Evolutionary conservation across 1,140 invertebrate genomes (phyloP), one percentile per base, ranked within the genome.

Genomic region (Leptestheria dahalacensis): DNA sequence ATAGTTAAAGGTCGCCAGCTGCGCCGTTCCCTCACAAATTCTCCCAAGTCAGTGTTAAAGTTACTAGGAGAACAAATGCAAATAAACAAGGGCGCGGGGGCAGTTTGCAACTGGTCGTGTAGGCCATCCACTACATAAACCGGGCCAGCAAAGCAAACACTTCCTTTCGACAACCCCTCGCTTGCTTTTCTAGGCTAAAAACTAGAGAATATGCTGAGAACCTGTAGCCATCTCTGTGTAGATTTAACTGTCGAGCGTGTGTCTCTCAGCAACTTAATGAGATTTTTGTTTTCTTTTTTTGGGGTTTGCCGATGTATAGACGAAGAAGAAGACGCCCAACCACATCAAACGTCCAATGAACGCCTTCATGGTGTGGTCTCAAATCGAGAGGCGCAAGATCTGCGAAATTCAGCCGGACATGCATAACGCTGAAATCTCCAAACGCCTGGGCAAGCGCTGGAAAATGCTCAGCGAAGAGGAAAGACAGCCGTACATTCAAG

Each of bases 311-410:
- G 26, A 48, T 25, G 64, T 47, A 58, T 53, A 92, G 89, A 92
- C 88, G 4, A 93, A 93, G 75, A 93, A 94, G 76, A 91, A 93
- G 75, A 90, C 87, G 67, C 88, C 88, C 33, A 91, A 91, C 69
- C 92, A 96, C 78, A 91, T 96, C 70, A 96, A 96, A 72, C 78
- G 92, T 66, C 92, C 92, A 10, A 97, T 97, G 92, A 97, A 97
- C 72, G 91, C 92, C 49, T 97, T 97, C 74, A 97, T 97, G 93
- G 93, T 97, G 1, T 97, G 91, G 91, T 90, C 86, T 50, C 91
- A 95, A 73, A 91, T 94, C 64, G 88, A 96, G 68, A 79, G 92
- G 53, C 82, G 88, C 66, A 91, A 93, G 78, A 96, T 97, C 55
- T 93, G 90, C 72, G 87, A 93, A 70, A 78, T 84, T 60, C 87